A percentile compares a stretch with the other conserved stretches of the same genome.
phyloP scores from a whole-genome alignment of 2,797 vertebrate species.

The Bradypodion ventrale region DNA sequence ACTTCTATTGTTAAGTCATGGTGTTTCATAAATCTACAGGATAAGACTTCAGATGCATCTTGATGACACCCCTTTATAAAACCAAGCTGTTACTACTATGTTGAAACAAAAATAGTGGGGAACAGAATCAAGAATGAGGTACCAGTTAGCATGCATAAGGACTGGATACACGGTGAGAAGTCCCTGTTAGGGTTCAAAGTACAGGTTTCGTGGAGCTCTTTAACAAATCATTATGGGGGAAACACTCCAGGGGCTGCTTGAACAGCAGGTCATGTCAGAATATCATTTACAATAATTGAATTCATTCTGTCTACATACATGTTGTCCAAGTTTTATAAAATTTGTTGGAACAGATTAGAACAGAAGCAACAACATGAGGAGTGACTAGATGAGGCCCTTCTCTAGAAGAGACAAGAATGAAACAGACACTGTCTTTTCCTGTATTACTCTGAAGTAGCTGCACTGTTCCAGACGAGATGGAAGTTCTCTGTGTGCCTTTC shows the following conservation, averaged over 20 bases:
- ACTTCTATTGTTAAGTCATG: not conserved
- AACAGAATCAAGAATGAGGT: not conserved
- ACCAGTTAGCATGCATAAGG: not conserved
- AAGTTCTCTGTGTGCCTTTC: no score
- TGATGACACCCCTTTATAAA: not conserved
- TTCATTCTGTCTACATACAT: not conserved
- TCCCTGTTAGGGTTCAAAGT: not conserved
- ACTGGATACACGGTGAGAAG: not conserved
- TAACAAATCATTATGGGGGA: not conserved
- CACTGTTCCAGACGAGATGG: no score
- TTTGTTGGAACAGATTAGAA: not conserved
- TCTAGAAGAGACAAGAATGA: no score
- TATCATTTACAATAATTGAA: not conserved
- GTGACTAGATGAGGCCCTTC: no score
- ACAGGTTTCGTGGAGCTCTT: not conserved
- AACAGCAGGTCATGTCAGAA: no score
- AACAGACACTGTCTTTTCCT: no score
- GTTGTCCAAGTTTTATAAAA: not conserved
- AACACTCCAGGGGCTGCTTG: no score
- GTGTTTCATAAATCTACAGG: not conserved
- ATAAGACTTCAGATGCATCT: not conserved
- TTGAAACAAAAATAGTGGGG: not conserved
- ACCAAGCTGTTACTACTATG: no score
- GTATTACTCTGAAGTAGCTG: no score
- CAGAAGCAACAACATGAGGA: no score